A percentile compares a stretch with the other conserved stretches of the same genome.
Conservation (phyloP, 1,140 invertebrate species). For the Sesamia nonagrioides region DNA sequence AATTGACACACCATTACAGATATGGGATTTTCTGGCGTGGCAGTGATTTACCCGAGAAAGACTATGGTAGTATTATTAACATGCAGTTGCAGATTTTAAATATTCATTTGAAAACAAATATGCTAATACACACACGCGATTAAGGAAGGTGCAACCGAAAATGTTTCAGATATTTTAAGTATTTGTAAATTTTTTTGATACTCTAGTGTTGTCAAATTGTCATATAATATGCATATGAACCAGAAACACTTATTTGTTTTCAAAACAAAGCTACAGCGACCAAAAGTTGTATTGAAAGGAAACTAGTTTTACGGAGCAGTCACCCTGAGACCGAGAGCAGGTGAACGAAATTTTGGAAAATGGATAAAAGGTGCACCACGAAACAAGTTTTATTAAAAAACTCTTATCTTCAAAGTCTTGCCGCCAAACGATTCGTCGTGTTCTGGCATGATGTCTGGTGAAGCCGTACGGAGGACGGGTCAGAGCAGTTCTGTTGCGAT, state of each 20-base stretch:
- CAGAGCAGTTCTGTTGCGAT: too few species aligned
- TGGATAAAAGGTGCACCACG: neutral
- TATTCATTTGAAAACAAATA: too few species aligned
- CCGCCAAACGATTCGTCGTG: too few species aligned
- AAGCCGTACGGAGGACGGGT: too few species aligned
- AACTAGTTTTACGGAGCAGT: conserved; percentile 4
- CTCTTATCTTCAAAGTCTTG: too few species aligned
- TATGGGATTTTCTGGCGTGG: too few species aligned
- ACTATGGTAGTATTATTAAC: too few species aligned
- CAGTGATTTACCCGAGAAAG: too few species aligned
- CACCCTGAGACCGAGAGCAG: conserved; percentile 3
- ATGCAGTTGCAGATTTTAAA: too few species aligned
- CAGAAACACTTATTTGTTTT: conserved; percentile 10
- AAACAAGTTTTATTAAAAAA: neutral
- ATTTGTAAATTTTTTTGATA: neutral
- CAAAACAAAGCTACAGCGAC: neutral
- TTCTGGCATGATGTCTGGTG: too few species aligned
- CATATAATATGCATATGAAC: neutral
- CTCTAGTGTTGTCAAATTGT: neutral
- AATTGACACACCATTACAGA: too few species aligned
- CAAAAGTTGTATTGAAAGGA: conserved; percentile 27
- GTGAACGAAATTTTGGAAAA: conserved; percentile 7
- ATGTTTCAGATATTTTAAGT: neutral
- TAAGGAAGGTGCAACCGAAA: neutral
- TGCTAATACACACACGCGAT: neutral